Percentiles rank a stretch among this genome's conserved stretches.
phyloP scores from a whole-genome alignment of 2,888 invertebrate genomes.

The Melinaea menophilus region DNA sequence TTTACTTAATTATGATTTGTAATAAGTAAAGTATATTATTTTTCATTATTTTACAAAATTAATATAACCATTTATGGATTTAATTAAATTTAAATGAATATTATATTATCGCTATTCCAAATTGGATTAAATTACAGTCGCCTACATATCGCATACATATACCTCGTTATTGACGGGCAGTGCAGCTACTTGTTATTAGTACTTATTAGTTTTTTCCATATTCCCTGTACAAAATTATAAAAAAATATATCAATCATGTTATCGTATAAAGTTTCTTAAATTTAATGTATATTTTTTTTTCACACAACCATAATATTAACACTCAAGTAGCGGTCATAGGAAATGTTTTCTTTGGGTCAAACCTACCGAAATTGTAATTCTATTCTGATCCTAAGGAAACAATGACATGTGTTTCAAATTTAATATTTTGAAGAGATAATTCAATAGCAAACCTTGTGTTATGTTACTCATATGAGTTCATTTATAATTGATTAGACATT shows the following conservation, averaged over 20 bases:
- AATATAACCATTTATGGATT: not conserved
- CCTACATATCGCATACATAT: too few species aligned
- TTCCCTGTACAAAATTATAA: too few species aligned
- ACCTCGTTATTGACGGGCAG: too few species aligned
- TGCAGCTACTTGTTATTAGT: too few species aligned
- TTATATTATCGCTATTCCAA: too few species aligned
- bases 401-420: not conserved
- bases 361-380: not conserved
- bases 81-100: too few species aligned
- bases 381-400: constrained; percentile 2
- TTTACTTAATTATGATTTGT: constrained; percentile 21
- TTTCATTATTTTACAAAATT: not conserved
- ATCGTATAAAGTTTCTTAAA: too few species aligned
- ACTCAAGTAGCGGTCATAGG: not conserved
- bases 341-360: constrained; percentile 3
- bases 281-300: not conserved
- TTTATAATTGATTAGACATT: not conserved
- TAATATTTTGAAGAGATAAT: constrained; percentile 5
- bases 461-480: not conserved
- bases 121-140: too few species aligned
- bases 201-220: too few species aligned
- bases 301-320: not conserved
- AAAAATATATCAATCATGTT: too few species aligned
- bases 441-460: not conserved
- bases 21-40: not conserved